Base-by-base conservation (phyloP, 2,888 invertebrate species). In the Tanypteryx hageni region DNA sequence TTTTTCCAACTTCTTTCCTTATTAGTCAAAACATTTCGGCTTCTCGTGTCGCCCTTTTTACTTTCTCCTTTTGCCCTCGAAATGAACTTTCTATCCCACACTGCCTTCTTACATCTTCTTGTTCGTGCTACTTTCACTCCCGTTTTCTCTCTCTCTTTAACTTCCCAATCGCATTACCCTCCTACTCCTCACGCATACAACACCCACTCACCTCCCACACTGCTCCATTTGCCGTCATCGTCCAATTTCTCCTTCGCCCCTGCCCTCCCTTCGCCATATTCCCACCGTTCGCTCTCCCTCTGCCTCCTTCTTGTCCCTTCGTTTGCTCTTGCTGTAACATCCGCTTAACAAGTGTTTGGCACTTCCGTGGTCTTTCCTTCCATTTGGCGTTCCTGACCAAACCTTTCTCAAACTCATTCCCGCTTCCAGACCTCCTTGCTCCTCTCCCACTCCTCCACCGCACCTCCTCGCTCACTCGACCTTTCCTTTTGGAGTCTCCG, bases 331-430 rank as follows among this genome's bases (percentile, higher is more conserved):
- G 61, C 64, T 58, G 86, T 61, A 86, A 86, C 86, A 86, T 89
- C 44, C 89, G 64, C 61, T 89, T 44, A 44, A 89, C 64, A 44
- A 89, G 89, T 89, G 89, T 31, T 89, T 31, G 44, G 89, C 64
- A 18, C 64, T 27, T 44, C 89, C 89, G 16, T 57, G 44, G 44
- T 44, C 44, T 44, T 44, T 44, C 44, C 44, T 44, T 44, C 44
- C 44, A 44, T 44, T 44, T 44, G 44, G 44, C 44, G 44, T 44
- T 44, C 44, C 44, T 44, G 44, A 44, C 44, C 44, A 44, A 44
- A 44, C 44, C 44, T 44, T 44, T 44, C 44, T 44, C 4, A 56
- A 18, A 27, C 16, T 31, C 31, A 11, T 44, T 82, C 16, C 44
- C 82, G 16, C 56, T 82, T 56, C 31, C 8, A 16, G 0, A 5